Conservation (phyloP, 2,797 vertebrate genomes). For the Odontamblyopus rebecca region DNA sequence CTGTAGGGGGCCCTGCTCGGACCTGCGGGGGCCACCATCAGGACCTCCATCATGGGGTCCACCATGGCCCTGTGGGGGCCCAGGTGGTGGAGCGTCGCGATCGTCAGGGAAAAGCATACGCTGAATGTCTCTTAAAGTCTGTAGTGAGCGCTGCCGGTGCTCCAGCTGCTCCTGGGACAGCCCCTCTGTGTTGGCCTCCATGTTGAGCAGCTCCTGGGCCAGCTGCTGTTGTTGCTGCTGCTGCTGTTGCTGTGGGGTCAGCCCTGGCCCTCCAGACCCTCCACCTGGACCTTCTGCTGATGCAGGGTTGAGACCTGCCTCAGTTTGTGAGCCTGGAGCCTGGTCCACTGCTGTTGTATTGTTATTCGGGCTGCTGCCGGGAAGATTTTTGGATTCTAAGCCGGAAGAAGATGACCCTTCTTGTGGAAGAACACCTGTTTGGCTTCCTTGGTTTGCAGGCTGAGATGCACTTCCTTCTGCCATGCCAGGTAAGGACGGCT, state of each 20-base stretch:
- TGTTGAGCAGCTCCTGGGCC: slow-evolving; percentile 86
- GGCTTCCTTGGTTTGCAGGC: slow-evolving; percentile 83
- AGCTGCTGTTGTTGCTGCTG: slow-evolving; percentile 84
- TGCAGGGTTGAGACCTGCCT: slow-evolving; percentile 73
- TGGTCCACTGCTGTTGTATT: slow-evolving; percentile 86
- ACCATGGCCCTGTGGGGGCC: slow-evolving; percentile 65
- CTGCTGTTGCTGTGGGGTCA: slow-evolving; percentile 82
- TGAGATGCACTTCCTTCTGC: slow-evolving; percentile 75
- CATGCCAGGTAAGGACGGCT: slow-evolving; percentile 87
- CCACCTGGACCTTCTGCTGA: slow-evolving; percentile 65
- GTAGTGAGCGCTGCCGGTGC: slow-evolving; percentile 80
- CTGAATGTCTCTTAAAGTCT: slow-evolving; percentile 93
- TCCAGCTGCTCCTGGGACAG: slow-evolving; percentile 93
- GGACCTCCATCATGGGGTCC: slow-evolving; percentile 77
- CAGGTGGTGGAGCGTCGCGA: slow-evolving; percentile 77
- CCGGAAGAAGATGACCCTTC: slow-evolving; percentile 83
- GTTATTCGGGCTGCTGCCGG: slow-evolving; percentile 87
- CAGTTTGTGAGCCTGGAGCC: slow-evolving; percentile 78
- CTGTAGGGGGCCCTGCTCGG: slow-evolving; percentile 93
- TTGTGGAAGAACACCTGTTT: slow-evolving; percentile 81
- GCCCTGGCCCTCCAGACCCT: slow-evolving; percentile 68
- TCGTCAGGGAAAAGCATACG: slow-evolving; percentile 99
- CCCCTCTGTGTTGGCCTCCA: slow-evolving; percentile 96
- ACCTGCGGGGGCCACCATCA: slow-evolving; percentile 74
- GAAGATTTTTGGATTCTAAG: slow-evolving; percentile 90